Evolutionary conservation across 2,797 vertebrate genomes (phyloP).

Genomic region (Tapirus indicus): DNA sequence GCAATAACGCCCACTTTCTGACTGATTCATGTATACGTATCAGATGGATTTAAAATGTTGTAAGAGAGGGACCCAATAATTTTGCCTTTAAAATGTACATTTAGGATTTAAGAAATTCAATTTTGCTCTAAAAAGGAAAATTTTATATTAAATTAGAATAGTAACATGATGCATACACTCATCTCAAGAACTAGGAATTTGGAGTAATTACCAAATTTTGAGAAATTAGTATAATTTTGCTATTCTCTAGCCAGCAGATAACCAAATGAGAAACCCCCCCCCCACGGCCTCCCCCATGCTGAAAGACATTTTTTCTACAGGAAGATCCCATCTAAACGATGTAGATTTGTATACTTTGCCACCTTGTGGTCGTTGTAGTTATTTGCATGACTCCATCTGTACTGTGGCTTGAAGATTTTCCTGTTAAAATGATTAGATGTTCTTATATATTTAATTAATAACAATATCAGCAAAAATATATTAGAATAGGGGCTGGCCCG

Average conservation of each 20-base stretch:
- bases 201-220: constrained; percentile 65
- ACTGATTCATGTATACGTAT: constrained; percentile 59
- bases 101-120: constrained; percentile 65
- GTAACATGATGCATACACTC: constrained; percentile 33
- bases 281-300: neutral
- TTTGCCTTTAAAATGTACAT: constrained; percentile 72
- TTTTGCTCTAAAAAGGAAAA: constrained; percentile 62
- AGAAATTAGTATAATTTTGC: constrained; percentile 65
- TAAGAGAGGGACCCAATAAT: constrained; percentile 41
- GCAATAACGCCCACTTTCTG: constrained; percentile 46
- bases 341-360: constrained; percentile 85
- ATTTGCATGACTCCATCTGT: constrained; percentile 60
- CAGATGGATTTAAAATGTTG: constrained; percentile 52
- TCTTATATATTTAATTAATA: neutral
- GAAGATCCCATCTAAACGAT: constrained; percentile 28
- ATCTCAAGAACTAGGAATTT: constrained; percentile 67
- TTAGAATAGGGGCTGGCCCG: neutral
- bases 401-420: neutral
- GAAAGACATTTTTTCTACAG: constrained; percentile 10
- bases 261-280: neutral
- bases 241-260: constrained; percentile 60
- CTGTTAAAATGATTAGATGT: neutral
- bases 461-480: neutral
- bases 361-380: constrained; percentile 84
- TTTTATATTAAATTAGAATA: constrained; percentile 69